Evolutionary conservation across 2,888 invertebrate genomes (phyloP).

Genomic region (Xestia c-nigrum): DNA sequence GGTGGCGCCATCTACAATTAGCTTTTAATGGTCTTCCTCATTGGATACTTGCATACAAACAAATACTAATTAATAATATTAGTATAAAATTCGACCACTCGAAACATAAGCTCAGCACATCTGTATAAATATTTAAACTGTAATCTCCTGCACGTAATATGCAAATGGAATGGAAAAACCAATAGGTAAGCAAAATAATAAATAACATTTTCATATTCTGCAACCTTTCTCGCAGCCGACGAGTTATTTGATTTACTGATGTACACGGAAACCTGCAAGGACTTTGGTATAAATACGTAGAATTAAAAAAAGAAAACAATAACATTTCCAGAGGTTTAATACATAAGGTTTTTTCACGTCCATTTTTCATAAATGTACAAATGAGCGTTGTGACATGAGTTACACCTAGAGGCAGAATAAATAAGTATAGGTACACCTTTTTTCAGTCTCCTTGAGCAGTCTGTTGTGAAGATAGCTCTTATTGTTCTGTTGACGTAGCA

Average conservation of each 20-base stretch:
- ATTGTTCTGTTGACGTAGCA: constrained; percentile 42
- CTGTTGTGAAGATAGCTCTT: constrained; percentile 7
- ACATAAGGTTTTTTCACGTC: neutral
- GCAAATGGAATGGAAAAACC: constrained; percentile 53
- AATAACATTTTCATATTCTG: constrained; percentile 48
- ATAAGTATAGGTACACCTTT: neutral
- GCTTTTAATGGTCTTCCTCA: too few relatives aligned
- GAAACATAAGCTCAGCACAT: constrained; percentile 22
- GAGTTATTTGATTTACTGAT: constrained; percentile 48
- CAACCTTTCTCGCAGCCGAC: constrained; percentile 37
- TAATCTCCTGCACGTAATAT: constrained; percentile 53
- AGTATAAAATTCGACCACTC: constrained; percentile 13
- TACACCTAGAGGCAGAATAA: neutral
- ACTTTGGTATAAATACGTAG: neutral
- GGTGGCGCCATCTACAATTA: too few relatives aligned
- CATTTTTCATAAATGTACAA: neutral
- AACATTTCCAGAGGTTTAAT: neutral
- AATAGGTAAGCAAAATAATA: constrained; percentile 44
- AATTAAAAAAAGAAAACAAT: constrained; percentile 22
- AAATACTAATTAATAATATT: too few relatives aligned
- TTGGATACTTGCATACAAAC: too few relatives aligned
- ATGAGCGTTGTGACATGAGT: neutral
- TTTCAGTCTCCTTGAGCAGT: constrained; percentile 1
- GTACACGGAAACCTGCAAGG: constrained; percentile 26
- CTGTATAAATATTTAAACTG: constrained; percentile 51